These are phyloP conservation scores for Bedellia somnulentella DNA, from an alignment of 2,888 invertebrate species.

Conservation along the genomic window DNA sequence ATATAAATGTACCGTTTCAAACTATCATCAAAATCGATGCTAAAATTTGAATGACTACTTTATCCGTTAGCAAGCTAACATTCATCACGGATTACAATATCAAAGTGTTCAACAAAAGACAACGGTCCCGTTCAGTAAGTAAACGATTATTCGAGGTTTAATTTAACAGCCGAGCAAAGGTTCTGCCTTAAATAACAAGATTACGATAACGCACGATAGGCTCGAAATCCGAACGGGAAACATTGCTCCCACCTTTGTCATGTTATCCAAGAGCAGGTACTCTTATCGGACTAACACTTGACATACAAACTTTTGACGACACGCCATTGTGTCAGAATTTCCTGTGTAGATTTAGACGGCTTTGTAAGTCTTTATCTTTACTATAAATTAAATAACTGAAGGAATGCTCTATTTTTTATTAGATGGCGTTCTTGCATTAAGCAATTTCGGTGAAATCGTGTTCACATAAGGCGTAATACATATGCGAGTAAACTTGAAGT, in stretches of 20 bases:
- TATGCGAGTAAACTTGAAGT: too few relatives aligned
- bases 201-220: constrained; percentile 2
- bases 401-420: too few relatives aligned
- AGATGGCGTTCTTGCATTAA: too few relatives aligned
- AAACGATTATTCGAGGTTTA: background rate
- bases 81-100: background rate
- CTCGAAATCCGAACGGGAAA: background rate
- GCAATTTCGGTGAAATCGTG: too few relatives aligned
- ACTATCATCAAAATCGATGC: background rate
- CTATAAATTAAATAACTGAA: too few relatives aligned
- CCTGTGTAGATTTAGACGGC: too few relatives aligned
- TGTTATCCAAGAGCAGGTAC: background rate
- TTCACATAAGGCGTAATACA: too few relatives aligned
- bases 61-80: background rate
- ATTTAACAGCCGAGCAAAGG: background rate
- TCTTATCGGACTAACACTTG: background rate
- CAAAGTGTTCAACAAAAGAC: background rate
- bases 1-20: background rate
- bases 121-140: background rate
- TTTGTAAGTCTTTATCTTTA: too few relatives aligned
- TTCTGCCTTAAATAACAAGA: constrained; percentile 1
- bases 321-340: too few relatives aligned
- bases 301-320: too few relatives aligned
- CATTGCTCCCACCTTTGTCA: background rate
- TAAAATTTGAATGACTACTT: background rate